These are phyloP conservation scores for Xenopus borealis DNA, from an alignment of 2,113 vertebrate species.

Conservation along the genomic window DNA sequence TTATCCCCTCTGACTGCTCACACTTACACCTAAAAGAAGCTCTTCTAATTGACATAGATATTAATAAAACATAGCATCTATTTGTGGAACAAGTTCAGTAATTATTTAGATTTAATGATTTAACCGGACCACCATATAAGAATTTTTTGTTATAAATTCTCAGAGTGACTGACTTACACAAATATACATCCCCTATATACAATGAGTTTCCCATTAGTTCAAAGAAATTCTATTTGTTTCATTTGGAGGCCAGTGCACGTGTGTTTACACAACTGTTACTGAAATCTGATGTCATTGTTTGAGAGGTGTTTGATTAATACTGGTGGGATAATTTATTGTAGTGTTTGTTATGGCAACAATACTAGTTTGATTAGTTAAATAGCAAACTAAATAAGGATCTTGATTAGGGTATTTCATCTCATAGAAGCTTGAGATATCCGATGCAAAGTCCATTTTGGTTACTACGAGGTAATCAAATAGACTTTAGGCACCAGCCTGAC, in stretches of 20 bases:
- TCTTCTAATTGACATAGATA: slow-evolving; percentile 25
- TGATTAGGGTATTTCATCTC: slow-evolving; percentile 32
- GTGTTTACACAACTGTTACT: slow-evolving; percentile 54
- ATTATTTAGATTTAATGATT: slow-evolving; percentile 59
- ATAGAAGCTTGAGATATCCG: slow-evolving; percentile 1
- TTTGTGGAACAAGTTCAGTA: slow-evolving; percentile 56
- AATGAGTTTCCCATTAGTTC: slow-evolving; percentile 60
- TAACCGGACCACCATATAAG: slow-evolving; percentile 53
- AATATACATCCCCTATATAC: slow-evolving; percentile 56
- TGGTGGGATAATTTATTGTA: slow-evolving; percentile 47
- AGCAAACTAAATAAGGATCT: slow-evolving; percentile 48
- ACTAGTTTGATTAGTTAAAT: slow-evolving; percentile 48
- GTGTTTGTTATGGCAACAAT: slow-evolving; percentile 50
- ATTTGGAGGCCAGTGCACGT: slow-evolving; percentile 57
- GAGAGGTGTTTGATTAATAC: slow-evolving; percentile 54
- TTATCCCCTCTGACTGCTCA: slow-evolving; percentile 40
- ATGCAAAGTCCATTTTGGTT: slow-evolving; percentile 44
- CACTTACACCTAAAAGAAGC: slow-evolving; percentile 47
- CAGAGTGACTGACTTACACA: slow-evolving; percentile 66
- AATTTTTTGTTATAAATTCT: slow-evolving; percentile 59
- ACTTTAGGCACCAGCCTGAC: slow-evolving; percentile 43
- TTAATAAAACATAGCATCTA: slow-evolving; percentile 37
- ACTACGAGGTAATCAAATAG: slow-evolving; percentile 45
- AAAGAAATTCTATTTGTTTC: slow-evolving; percentile 61
- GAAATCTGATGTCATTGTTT: slow-evolving; percentile 54